Evolutionary conservation across 1,140 invertebrate species (phyloP), one percentile per base, ranked within the genome.

Genomic region (Sogatella furcifera): DNA sequence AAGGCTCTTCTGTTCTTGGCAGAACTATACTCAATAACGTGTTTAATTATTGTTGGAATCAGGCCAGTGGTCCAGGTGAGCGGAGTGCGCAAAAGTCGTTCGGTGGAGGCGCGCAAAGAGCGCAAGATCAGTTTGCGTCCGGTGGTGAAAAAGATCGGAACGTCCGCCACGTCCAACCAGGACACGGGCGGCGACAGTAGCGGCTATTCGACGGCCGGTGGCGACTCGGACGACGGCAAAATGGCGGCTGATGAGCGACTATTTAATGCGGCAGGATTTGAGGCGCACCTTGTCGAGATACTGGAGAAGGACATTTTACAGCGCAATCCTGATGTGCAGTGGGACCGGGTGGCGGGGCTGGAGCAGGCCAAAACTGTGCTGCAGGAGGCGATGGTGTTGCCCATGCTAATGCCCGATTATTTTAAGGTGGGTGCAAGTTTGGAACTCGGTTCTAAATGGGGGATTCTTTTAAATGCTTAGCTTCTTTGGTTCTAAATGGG

Each of bases 241-340:
- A 53, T 57, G 42, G 55, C 56, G 8, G 21, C 31, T 2, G 64
- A 62, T 1, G 57, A 62, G 17, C 61, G 82, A 69, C 78, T 84
- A 17, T 92, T 90, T 72, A 83, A 88, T 63, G 75, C 84, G 0
- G 72, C 79, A 14, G 88, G 89, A 6, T 89, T 85, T 69, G 89
- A 94, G 70, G 71, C 81, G 53, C 87, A 89, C 70, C 73, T 94
- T 14, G 87, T 92, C 0, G 89, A 92, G 56, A 86, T 80, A 60
- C 67, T 86, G 15, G 84, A 85, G 70, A 70, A 80, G 63, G 82
- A 84, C 64, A 84, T 87, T 60, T 69, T 87, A 9, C 77, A 81
- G 65, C 77, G 76, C 64, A 78, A 84, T 69, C 80, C 81, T 1
- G 77, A 79, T 68, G 57, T 61, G 31, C 71, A 73, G 24, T 85